A percentile compares a stretch with the other conserved stretches of the same genome.
phyloP scores from a whole-genome alignment of 2,797 vertebrate species.

The Artibeus jamaicensis region DNA sequence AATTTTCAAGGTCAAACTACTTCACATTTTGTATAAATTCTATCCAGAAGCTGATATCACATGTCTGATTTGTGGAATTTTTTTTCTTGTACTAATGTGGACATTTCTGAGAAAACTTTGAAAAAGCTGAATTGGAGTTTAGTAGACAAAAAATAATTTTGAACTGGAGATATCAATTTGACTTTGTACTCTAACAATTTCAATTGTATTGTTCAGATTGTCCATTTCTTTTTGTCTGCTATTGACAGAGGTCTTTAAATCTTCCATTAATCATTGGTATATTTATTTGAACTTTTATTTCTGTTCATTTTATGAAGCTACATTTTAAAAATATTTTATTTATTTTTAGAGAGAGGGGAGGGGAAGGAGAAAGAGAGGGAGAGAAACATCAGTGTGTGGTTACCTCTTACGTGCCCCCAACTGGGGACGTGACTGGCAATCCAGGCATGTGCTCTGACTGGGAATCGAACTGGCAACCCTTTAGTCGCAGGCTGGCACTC shows the following conservation, averaged over 20 bases:
- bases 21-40: background rate
- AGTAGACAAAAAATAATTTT: background rate
- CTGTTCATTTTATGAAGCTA: background rate
- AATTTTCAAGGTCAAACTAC: background rate
- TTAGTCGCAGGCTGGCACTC: too few relatives aligned
- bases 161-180: background rate
- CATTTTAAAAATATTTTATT: too few relatives aligned
- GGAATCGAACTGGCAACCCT: too few relatives aligned
- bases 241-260: background rate
- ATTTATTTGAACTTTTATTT: background rate
- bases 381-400: too few relatives aligned
- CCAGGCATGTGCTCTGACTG: too few relatives aligned
- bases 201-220: background rate
- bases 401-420: too few relatives aligned
- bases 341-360: too few relatives aligned
- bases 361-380: too few relatives aligned
- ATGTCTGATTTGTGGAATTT: background rate
- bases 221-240: background rate
- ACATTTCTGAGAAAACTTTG: background rate
- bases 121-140: background rate
- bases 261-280: background rate
- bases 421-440: too few relatives aligned
- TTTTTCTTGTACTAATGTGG: background rate
- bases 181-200: background rate
- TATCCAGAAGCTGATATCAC: background rate